Base-by-base conservation (phyloP, 2,797 vertebrate species). In the Sebastes paucispinis region DNA sequence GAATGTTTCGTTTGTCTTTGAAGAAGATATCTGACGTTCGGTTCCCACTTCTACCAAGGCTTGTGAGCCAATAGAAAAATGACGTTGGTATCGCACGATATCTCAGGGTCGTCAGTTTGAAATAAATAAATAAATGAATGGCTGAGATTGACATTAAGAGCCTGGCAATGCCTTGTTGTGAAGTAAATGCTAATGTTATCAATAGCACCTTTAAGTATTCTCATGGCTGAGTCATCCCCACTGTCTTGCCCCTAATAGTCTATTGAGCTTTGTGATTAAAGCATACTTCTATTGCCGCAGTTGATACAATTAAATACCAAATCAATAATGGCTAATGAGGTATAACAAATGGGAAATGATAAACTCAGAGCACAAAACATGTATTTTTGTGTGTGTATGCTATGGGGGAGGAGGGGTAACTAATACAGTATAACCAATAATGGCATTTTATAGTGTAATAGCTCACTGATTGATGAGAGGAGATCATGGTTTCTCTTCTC, bases 181-280 rank as follows among this genome's bases (percentile, higher is more conserved):
- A 50, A 20, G 47, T 50, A 50, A 50, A n/a, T 50, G 18, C 47
- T 50, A 50, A 50, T 20, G 47, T 50, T 50, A 50, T 50, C 47
- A 50, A 9, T 50, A 50, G 47, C 47, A 20, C 47, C 47, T 50
- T 50, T 50, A 25, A 80, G 80, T 74, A 73, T 80, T 84, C 72
- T 72, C 75, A 36, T 16, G 27, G 22, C 79, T 88, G 75, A 88
- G 65, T 91, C 82, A 89, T 57, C 29, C 34, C 16, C 20, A 1
- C 69, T 63, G 20, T 82, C 57, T 57, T 67, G 63, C 50, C 27
- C 5, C 32, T 75, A 64, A 76, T 73, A 55, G 64, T 67, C 65
- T 73, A 52, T 59, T 31, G 14, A 36, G 34, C 57, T 52, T 47
- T 85, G 77, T 54, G 69, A 57, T 75, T 57, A 43, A 73, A 71